Conservation (phyloP, 2,888 invertebrate species). For the Dascillus cervinus region DNA sequence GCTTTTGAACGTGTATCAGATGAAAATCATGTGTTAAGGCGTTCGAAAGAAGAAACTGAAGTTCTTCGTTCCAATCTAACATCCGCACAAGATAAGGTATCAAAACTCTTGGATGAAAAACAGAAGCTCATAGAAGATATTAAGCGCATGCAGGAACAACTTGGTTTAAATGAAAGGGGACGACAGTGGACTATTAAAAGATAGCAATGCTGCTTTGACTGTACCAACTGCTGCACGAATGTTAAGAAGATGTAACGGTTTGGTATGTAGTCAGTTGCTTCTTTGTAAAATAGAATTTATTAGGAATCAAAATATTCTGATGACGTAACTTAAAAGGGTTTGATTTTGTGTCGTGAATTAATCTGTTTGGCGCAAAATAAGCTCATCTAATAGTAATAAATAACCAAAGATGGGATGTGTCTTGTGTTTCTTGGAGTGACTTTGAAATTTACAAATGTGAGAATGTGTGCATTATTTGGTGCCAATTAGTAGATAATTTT, state of each 20-base stretch:
- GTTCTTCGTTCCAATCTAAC: constrained; percentile 52
- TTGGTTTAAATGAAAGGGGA: constrained; percentile 27
- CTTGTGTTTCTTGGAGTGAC: too few species aligned
- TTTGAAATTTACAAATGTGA: too few species aligned
- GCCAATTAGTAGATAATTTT: too few species aligned
- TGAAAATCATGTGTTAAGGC: constrained; percentile 47
- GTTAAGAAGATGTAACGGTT: constrained; percentile 25
- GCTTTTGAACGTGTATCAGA: constrained; percentile 54
- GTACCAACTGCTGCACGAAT: constrained; percentile 55
- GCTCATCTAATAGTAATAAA: too few species aligned
- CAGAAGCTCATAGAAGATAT: constrained; percentile 63
- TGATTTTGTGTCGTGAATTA: too few species aligned
- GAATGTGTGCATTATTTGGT: too few species aligned
- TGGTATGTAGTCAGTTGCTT: too few species aligned
- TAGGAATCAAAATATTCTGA: too few species aligned
- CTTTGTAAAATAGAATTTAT: too few species aligned
- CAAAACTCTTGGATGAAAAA: constrained; percentile 64
- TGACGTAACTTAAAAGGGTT: too few species aligned
- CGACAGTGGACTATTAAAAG: constrained; percentile 51
- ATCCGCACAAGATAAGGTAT: constrained; percentile 69
- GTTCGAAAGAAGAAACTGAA: constrained; percentile 52
- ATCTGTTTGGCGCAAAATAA: too few species aligned
- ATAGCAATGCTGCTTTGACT: constrained; percentile 66
- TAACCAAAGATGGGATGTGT: too few species aligned
- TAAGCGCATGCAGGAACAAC: constrained; percentile 55